Conservation (phyloP, 2,797 vertebrate species). For the Spinus pinus region DNA sequence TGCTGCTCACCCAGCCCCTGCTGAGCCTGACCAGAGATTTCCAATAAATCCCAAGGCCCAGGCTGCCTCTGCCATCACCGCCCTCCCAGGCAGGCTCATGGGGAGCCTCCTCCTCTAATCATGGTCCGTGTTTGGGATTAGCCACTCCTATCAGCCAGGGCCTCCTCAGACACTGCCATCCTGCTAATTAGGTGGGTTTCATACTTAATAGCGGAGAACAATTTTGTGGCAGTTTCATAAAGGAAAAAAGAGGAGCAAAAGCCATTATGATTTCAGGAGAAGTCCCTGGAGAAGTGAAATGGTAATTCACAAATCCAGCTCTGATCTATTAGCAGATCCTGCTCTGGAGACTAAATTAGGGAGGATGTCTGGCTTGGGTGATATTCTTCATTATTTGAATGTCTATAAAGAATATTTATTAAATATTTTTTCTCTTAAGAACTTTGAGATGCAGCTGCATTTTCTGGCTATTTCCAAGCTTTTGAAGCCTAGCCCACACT, state of each 20-base stretch:
- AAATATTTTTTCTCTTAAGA: not conserved
- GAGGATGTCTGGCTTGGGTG: not conserved
- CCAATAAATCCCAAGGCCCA: fast-evolving
- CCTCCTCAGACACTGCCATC: slow-evolving; percentile 11
- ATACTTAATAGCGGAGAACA: not conserved
- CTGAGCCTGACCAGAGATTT: fast-evolving
- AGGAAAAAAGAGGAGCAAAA: not conserved
- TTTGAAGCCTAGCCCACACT: not conserved
- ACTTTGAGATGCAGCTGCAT: not conserved
- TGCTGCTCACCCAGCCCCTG: not conserved
- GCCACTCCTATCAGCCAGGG: not conserved
- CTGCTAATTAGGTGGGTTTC: slow-evolving; percentile 40
- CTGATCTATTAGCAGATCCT: not conserved
- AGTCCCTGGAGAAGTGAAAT: slow-evolving; percentile 20
- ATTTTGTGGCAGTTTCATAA: slow-evolving; percentile 22
- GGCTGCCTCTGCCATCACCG: not conserved
- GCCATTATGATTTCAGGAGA: slow-evolving; percentile 1
- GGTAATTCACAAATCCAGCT: slow-evolving; percentile 24
- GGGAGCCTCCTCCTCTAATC: not conserved
- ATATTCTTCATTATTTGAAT: not conserved
- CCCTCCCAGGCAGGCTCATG: not conserved
- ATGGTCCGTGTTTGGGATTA: not conserved
- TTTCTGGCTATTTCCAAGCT: not conserved
- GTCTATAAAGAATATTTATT: not conserved
- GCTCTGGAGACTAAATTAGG: not conserved